These are phyloP conservation scores for Sycophila sp. DNA, from an alignment of 1,140 invertebrate genomes.

Conservation along the genomic window DNA sequence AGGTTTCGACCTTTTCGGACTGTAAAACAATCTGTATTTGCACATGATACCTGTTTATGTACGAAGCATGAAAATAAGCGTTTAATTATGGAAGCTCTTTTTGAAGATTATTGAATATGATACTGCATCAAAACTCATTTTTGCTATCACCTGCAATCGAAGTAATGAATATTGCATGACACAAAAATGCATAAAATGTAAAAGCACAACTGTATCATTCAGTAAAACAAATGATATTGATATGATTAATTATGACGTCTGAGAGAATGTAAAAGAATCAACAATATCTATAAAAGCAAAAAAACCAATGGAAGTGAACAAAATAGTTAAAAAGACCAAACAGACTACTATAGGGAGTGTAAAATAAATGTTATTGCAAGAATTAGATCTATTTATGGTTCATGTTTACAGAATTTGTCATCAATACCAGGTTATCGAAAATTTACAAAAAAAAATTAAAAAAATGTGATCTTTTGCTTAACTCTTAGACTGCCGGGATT, in stretches of 20 bases:
- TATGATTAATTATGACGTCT: too few relatives aligned
- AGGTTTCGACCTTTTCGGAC: slow-evolving; percentile 38
- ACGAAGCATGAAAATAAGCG: slow-evolving; percentile 34
- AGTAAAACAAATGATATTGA: too few relatives aligned
- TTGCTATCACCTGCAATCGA: slow-evolving; percentile 5
- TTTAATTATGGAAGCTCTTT: slow-evolving; percentile 4
- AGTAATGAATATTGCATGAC: not conserved
- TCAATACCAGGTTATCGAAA: slow-evolving; percentile 22
- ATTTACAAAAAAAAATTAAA: slow-evolving; percentile 23
- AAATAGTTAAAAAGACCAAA: slow-evolving; percentile 20
- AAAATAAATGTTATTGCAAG: not conserved
- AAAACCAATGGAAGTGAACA: too few relatives aligned
- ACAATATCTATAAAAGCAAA: slow-evolving; percentile 32
- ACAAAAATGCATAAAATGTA: slow-evolving; percentile 4
- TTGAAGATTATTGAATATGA: slow-evolving; percentile 5
- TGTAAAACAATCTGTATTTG: slow-evolving; percentile 1
- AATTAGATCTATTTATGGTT: slow-evolving; percentile 23
- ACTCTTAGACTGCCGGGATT: too few relatives aligned
- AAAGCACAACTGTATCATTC: too few relatives aligned
- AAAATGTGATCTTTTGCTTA: slow-evolving; percentile 20
- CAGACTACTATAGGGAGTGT: not conserved
- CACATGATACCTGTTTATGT: slow-evolving; percentile 33
- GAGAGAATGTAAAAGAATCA: slow-evolving; percentile 18
- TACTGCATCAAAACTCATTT: slow-evolving; percentile 10
- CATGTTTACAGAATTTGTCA: slow-evolving; percentile 29